Base-by-base conservation (phyloP, 2,888 invertebrate species). In the Didymodactylos carnosus region DNA sequence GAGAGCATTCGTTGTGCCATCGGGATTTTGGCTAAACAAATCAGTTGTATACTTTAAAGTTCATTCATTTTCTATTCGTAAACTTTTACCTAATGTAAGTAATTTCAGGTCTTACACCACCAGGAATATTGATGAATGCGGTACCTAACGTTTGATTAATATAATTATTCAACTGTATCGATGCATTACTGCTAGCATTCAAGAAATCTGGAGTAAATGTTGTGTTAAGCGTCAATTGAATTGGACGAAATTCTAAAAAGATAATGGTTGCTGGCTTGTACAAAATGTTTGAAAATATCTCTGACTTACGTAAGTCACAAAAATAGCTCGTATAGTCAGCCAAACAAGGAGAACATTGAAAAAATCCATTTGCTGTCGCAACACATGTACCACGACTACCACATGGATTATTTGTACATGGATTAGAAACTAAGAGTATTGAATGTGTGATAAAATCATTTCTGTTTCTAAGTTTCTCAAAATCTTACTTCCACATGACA, bases 401-500 rank as follows among this genome's bases (percentile, higher is more conserved):
- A 27, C 75, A 75, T 29, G 75, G 75, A 51, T 35, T 72, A 39
- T 75, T 69, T 23, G 43, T 41, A 39, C 74, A 74, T 46, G 71
- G 62, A n/a, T n/a, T n/a, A 16, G 62, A 35, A 35, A 35, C 62
- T 62, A 62, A 62, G n/a, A 3, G 35, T 62, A 5, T 16, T 29
- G 7, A 2, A 0, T 35, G 35, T 25, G 16, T 49, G 23, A 3
- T 14, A 6, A 27, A 35, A 14, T 35, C 7, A 1, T 19, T 25
- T 7, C 0, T 35, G 23, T 25, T 5, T 10, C 8, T 25, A 25
- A 1, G 0, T 1, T 25, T 6, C 19, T 2, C 3, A n/a, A n/a
- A 35, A 19, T 35, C 62, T 8, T 35, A 62, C 62, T 35, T 62
- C 62, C 62, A 25, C 62, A 62, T 11, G 35, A 19, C 19, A 35